phyloP scores from a whole-genome alignment of 2,113 vertebrate genomes.

The Neofelis nebulosa region DNA sequence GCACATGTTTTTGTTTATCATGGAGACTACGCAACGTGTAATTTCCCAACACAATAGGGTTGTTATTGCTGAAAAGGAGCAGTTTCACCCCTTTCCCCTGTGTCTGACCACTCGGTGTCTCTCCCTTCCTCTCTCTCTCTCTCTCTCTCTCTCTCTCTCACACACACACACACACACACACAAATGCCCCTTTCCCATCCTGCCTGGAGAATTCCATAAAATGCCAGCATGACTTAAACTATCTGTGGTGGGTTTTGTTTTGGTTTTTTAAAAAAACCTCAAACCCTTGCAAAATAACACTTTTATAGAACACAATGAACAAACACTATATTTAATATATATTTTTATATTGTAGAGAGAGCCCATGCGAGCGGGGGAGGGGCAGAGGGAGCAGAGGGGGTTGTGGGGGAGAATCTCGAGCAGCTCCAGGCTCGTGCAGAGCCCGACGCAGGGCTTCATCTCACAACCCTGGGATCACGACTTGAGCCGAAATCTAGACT shows the following conservation, averaged over 20 bases:
- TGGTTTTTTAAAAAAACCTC: neutral
- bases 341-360: no score
- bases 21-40: neutral
- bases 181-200: neutral
- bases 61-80: neutral
- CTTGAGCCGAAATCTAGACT: no score
- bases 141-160: no score
- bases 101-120: neutral
- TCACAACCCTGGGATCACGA: no score
- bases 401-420: no score
- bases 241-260: neutral
- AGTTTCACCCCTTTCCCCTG: neutral
- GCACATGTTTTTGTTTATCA: neutral
- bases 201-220: neutral
- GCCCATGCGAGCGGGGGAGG: no score
- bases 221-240: neutral
- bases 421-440: no score
- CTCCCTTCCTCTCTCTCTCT: neutral
- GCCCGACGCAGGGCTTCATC: no score
- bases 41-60: neutral
- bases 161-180: neutral
- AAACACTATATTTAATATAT: neutral
- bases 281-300: neutral
- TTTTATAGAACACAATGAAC: neutral
- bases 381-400: no score